phyloP scores from a whole-genome alignment of 2,113 vertebrate species.

The Pollimyrus isidori region DNA sequence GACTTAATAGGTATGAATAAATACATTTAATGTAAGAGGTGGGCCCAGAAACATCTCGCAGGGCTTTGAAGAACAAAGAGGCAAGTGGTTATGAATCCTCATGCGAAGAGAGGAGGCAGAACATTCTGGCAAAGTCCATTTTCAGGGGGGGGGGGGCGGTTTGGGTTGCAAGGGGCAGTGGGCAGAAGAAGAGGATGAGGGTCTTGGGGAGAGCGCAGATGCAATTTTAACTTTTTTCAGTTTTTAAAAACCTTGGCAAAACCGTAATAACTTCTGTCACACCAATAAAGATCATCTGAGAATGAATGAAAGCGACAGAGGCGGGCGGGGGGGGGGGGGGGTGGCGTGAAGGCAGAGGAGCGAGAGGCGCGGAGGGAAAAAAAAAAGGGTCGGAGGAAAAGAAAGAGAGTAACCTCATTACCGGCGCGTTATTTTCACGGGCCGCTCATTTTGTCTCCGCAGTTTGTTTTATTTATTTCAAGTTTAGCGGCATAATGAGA shows the following conservation, averaged over 20 bases:
- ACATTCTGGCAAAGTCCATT: not conserved
- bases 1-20: not conserved
- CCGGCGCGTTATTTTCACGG: conserved; percentile 43
- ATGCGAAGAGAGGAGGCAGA: not conserved
- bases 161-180: not conserved
- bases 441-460: conserved; percentile 55
- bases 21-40: not conserved
- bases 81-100: not conserved
- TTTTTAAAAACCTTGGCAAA: conserved; percentile 49
- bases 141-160: not conserved
- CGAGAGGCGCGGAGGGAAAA: conserved; percentile 36
- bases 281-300: conserved; percentile 60
- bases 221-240: conserved; percentile 7
- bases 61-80: not conserved
- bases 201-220: not conserved
- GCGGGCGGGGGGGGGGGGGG: conserved; percentile 26
- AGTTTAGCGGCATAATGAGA: conserved; percentile 65
- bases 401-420: conserved; percentile 39
- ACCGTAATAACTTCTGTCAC: conserved; percentile 45
- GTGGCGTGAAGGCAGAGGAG: conserved; percentile 31
- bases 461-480: conserved; percentile 70
- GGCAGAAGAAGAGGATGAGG: not conserved
- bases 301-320: conserved; percentile 57
- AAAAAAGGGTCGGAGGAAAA: not conserved
- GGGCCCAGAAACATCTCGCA: not conserved